Percentiles rank a stretch among this genome's conserved stretches.
Conservation (phyloP, 2,113 vertebrate species). For the Riparia riparia region DNA sequence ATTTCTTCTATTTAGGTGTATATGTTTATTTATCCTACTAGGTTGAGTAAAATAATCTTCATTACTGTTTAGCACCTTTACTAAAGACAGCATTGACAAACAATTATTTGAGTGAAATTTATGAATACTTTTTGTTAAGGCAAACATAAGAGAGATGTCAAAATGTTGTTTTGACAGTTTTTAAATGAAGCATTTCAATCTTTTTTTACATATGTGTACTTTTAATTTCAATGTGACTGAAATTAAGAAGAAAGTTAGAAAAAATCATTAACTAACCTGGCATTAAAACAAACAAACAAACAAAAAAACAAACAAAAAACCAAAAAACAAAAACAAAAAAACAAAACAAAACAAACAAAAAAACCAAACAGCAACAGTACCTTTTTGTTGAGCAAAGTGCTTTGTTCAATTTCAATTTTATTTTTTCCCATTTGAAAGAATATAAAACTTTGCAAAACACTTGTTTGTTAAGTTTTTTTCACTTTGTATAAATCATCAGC, state of each 20-base stretch:
- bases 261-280: neutral
- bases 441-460: neutral
- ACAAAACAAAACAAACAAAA: too few relatives aligned
- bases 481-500: fast-evolving
- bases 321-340: too few relatives aligned
- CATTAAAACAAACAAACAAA: too few relatives aligned
- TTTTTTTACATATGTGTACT: neutral
- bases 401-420: neutral
- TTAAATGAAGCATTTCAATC: neutral
- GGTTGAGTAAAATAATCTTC: neutral
- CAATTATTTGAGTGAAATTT: neutral
- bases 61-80: neutral
- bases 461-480: neutral
- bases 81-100: neutral
- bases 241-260: neutral
- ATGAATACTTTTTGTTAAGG: neutral
- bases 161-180: neutral
- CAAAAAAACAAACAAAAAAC: too few relatives aligned
- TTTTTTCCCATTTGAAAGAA: neutral
- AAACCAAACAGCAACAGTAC: too few relatives aligned
- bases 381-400: neutral
- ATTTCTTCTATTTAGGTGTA: neutral
- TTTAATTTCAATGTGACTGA: neutral
- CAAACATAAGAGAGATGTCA: neutral
- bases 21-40: neutral